A percentile compares a stretch with the other conserved stretches of the same genome.
phyloP scores from a whole-genome alignment of 1,140 invertebrate genomes.

The Brachionus manjavacas region DNA sequence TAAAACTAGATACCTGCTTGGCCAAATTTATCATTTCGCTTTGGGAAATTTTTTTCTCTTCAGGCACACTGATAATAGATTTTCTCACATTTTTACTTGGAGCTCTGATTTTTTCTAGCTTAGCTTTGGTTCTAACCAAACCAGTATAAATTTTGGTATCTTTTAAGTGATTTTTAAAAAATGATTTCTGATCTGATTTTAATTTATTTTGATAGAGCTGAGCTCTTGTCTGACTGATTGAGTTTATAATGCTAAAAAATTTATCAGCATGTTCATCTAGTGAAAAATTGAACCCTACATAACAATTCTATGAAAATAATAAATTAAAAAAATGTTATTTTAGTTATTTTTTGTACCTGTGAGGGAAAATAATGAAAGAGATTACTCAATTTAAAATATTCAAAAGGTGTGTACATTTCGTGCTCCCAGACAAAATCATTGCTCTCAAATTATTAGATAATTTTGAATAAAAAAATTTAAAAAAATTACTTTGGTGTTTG shows the following conservation, averaged over 20 bases:
- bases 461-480: neutral
- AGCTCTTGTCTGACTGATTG: neutral
- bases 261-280: neutral
- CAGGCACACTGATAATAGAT: neutral
- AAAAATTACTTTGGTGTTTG: conserved; percentile 2
- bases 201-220: neutral
- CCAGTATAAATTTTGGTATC: neutral
- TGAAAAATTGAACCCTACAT: conserved; percentile 28
- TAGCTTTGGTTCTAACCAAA: neutral
- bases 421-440: conserved; percentile 19
- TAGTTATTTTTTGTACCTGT: neutral
- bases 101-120: neutral
- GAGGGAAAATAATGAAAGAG: conserved; percentile 11
- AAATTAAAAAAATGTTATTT: neutral
- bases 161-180: neutral
- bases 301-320: neutral
- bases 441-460: neutral
- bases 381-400: conserved; percentile 1
- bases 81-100: neutral
- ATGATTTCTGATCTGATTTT: neutral
- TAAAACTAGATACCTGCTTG: neutral
- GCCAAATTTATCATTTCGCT: neutral
- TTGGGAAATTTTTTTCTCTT: neutral
- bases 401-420: conserved; percentile 31
- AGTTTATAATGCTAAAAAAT: neutral